Percentiles rank a stretch among this genome's conserved stretches.
phyloP scores from a whole-genome alignment of 2,797 vertebrate genomes.

The Eremophila alpestris region DNA sequence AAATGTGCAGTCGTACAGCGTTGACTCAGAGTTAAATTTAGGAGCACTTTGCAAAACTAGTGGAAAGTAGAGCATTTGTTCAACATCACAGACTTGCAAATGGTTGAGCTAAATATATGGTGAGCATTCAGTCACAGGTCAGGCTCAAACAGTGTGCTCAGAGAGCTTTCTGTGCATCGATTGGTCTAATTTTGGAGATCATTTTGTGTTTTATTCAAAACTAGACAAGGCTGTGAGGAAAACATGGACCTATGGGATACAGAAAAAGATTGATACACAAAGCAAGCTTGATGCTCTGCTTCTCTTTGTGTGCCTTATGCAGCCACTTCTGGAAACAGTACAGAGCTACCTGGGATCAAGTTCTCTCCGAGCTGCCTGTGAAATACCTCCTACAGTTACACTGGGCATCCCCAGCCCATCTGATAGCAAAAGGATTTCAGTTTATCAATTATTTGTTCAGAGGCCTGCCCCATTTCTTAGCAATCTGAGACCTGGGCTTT shows the following conservation, averaged over 20 bases:
- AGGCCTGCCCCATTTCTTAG: not conserved
- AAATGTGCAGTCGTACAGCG: conserved; percentile 34
- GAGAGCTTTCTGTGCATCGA: not conserved
- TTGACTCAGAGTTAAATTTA: conserved; percentile 70
- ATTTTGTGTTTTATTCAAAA: conserved; percentile 41
- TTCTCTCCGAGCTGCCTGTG: not conserved
- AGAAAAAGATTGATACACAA: not conserved
- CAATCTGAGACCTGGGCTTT: not conserved
- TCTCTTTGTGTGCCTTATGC: not conserved
- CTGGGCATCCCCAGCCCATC: not conserved
- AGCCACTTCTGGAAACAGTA: not conserved
- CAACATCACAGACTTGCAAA: conserved; percentile 50
- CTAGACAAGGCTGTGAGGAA: not conserved
- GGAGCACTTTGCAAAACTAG: conserved; percentile 55
- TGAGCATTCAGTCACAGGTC: conserved; percentile 30
- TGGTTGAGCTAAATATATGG: conserved; percentile 59
- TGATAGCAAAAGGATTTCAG: not conserved
- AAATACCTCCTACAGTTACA: not conserved
- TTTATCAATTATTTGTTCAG: not conserved
- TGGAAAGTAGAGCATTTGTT: conserved; percentile 52
- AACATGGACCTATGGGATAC: not conserved
- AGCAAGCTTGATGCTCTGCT: not conserved
- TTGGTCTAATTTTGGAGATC: conserved; percentile 23
- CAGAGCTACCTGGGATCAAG: not conserved
- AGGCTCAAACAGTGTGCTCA: not conserved